phyloP scores from a whole-genome alignment of 2,113 vertebrate species.

The Amblyopsis rosae region DNA sequence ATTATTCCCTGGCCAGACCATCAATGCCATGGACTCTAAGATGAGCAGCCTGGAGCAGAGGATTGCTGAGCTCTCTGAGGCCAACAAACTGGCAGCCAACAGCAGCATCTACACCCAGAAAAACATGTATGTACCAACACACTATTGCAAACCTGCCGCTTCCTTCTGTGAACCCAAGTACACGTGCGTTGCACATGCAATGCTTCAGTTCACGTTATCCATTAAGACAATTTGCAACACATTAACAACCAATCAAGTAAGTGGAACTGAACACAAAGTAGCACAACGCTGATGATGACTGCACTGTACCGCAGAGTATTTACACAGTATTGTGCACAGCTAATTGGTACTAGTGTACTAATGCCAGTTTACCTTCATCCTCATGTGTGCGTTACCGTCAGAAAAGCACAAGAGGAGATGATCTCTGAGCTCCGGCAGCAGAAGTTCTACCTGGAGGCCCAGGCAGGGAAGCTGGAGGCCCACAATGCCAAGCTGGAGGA shows the following conservation, averaged over 20 bases:
- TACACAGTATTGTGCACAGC: no score
- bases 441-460: slow-evolving; percentile 98
- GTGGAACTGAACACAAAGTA: not conserved
- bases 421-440: slow-evolving; percentile 98
- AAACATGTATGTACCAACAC: slow-evolving; percentile 89
- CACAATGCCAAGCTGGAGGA: slow-evolving; percentile 98
- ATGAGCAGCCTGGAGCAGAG: slow-evolving; percentile 97
- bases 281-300: no score
- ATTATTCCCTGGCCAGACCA: slow-evolving; percentile 79
- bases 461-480: slow-evolving; percentile 95
- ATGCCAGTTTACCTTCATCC: not conserved
- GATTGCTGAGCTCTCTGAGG: slow-evolving; percentile 93
- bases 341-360: not conserved
- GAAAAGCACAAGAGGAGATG: slow-evolving; percentile 99
- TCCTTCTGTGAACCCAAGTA: not conserved
- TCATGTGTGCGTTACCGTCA: slow-evolving; percentile 49
- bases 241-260: not conserved
- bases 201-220: no score
- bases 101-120: slow-evolving; percentile 98
- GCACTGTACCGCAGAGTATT: no score
- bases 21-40: slow-evolving; percentile 99
- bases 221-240: no score
- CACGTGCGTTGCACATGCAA: no score
- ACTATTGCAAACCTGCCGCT: not conserved
- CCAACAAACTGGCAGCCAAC: slow-evolving; percentile 97